phyloP scores from a whole-genome alignment of 2,113 vertebrate species.

The Gnathonemus longibarbis region DNA sequence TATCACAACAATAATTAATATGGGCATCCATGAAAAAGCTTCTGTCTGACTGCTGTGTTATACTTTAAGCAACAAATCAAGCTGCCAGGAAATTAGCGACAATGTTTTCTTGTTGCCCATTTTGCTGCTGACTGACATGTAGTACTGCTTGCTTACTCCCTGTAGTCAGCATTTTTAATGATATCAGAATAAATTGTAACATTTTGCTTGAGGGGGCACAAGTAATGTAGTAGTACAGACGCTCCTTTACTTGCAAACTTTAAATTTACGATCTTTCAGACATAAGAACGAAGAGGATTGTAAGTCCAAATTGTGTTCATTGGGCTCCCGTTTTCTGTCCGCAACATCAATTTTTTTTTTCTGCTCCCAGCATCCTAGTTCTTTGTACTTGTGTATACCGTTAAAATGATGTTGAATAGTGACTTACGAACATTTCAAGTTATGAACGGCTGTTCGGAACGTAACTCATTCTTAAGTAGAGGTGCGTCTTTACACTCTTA shows the following conservation, averaged over 20 bases:
- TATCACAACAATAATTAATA: slow-evolving; percentile 49
- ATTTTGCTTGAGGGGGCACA: background rate
- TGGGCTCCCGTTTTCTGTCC: too few species aligned
- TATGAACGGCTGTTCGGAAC: too few species aligned
- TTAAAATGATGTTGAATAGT: too few species aligned
- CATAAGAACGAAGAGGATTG: too few species aligned
- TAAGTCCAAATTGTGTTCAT: background rate
- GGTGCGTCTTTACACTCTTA: background rate
- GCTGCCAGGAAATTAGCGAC: background rate
- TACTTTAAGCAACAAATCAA: background rate
- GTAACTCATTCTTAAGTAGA: too few species aligned
- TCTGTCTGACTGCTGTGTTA: slow-evolving; percentile 16
- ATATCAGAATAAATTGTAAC: background rate
- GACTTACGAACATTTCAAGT: too few species aligned
- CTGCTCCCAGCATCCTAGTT: too few species aligned
- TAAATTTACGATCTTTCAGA: too few species aligned
- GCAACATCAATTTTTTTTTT: too few species aligned
- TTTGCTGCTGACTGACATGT: background rate
- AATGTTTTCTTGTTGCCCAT: background rate
- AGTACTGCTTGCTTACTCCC: background rate
- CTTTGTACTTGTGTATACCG: too few species aligned
- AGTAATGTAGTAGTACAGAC: background rate
- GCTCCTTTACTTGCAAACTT: too few species aligned
- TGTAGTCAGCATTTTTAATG: background rate
- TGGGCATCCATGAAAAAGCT: slow-evolving; percentile 23